These are phyloP conservation scores for Actinopyga echinites DNA, from an alignment of 53 echinoderm and acorn worm genomes.

Conservation along the genomic window DNA sequence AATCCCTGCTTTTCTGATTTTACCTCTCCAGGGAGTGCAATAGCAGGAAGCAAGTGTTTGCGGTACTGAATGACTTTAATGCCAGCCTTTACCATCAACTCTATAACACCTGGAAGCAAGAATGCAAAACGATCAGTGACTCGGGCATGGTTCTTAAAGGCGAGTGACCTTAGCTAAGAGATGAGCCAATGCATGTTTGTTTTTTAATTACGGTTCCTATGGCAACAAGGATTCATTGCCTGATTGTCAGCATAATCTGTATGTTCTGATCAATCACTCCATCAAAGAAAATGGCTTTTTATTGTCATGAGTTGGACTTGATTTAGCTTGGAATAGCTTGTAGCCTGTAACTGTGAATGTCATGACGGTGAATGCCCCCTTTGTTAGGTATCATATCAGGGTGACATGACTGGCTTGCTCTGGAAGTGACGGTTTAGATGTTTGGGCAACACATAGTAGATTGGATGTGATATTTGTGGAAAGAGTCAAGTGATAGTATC, in stretches of 20 bases:
- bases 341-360: too few species aligned
- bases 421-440: neutral
- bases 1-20: slow-evolving; percentile 16
- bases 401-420: too few species aligned
- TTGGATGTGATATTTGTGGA: neutral
- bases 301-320: too few species aligned
- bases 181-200: too few species aligned
- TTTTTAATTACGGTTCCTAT: too few species aligned
- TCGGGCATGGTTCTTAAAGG: slow-evolving; percentile 96
- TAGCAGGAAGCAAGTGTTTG: slow-evolving; percentile 92
- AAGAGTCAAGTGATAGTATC: neutral
- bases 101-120: slow-evolving; percentile 84
- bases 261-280: too few species aligned
- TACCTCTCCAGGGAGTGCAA: slow-evolving; percentile 79
- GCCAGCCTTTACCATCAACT: slow-evolving; percentile 73
- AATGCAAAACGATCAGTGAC: slow-evolving; percentile 90
- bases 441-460: neutral
- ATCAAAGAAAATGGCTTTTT: too few species aligned
- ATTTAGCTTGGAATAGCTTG: too few species aligned
- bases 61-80: slow-evolving; percentile 89
- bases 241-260: too few species aligned
- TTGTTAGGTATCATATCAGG: too few species aligned
- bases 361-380: too few species aligned
- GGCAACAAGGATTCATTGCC: too few species aligned
- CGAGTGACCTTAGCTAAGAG: slow-evolving; percentile 4